Evolutionary conservation across 2,113 vertebrate genomes (phyloP), one percentile per base, ranked within the genome.

Genomic region (Triplophysa rosa): DNA sequence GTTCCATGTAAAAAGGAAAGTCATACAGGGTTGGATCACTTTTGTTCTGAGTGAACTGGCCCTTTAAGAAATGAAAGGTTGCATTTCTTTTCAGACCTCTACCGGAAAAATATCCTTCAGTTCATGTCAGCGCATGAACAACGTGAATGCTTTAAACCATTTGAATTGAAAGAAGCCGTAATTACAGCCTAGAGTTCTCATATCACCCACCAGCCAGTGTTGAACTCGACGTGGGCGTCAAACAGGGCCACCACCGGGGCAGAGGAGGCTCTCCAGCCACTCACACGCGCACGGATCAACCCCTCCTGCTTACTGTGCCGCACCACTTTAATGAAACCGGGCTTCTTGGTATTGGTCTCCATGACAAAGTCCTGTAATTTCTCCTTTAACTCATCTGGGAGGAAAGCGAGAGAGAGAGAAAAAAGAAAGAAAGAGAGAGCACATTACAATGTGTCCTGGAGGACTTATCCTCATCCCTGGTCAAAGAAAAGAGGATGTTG

Each of bases 171-270:
- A 37, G 24, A n/a, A 56, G 68, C 69, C 13, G 14, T 62, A 61
- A 74, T 24, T 47, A 24, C 37, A 74, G 8, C 45, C 58, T 61
- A 8, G 26, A 67, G 7, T 16, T 74, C 14, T 49, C 7, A 61
- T 47, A 29, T 62, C 45, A 94, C 94, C 82, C 92, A 99, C 96
- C 98, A 99, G 80, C 96, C 96, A 67, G 95, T 92, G 10, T 90
- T 98, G 89, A 99, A 99, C 85, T 99, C 98, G 70, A 99, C 95
- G 0, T 99, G 97, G 84, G 98, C 97, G 82, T 99, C 98, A 29
- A 99, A 99, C 67, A 99, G 94, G 0, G 97, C 98, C 19, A 99
- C 97, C 0, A 99, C 94, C 0, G 97, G 96, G 0, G 97, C 97
- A 0, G 95, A 94, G 61, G 97, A 95, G 0, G 86, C 96, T 74